phyloP scores from a whole-genome alignment of 2,888 invertebrate species.

The Macrophya alboannulata region DNA sequence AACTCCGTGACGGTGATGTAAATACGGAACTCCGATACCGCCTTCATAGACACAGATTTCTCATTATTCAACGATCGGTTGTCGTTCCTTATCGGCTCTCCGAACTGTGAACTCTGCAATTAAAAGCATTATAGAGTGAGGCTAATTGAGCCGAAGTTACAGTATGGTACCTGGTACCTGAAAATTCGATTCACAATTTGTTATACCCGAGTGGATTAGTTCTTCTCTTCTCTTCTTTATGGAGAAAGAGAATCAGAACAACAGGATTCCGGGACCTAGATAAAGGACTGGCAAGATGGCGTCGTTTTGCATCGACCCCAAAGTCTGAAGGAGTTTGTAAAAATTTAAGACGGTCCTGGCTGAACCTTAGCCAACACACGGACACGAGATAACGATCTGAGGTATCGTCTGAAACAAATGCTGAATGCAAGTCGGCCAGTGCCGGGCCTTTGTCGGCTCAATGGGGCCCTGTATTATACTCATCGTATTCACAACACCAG shows the following conservation, averaged over 20 bases:
- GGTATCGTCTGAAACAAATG: slow-evolving; percentile 77
- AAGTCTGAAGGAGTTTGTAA: slow-evolving; percentile 54
- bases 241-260: neutral
- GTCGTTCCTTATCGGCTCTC: neutral
- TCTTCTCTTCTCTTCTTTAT: neutral
- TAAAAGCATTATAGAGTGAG: slow-evolving; percentile 64
- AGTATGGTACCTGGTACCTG: neutral
- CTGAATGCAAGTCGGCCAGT: slow-evolving; percentile 75
- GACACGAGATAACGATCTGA: slow-evolving; percentile 74
- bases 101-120: neutral
- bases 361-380: slow-evolving; percentile 66
- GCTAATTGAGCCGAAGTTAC: slow-evolving; percentile 55
- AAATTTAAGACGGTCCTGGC: slow-evolving; percentile 57
- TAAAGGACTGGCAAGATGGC: slow-evolving; percentile 38
- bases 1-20: neutral
- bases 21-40: neutral
- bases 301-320: slow-evolving; percentile 33
- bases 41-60: neutral
- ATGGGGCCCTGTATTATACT: slow-evolving; percentile 66
- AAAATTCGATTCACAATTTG: neutral
- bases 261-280: neutral
- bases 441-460: slow-evolving; percentile 76
- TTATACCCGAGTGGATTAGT: neutral
- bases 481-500: slow-evolving; percentile 74
- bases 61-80: neutral